phyloP scores from a whole-genome alignment of 2,888 invertebrate species.

The Cephus runcator region DNA sequence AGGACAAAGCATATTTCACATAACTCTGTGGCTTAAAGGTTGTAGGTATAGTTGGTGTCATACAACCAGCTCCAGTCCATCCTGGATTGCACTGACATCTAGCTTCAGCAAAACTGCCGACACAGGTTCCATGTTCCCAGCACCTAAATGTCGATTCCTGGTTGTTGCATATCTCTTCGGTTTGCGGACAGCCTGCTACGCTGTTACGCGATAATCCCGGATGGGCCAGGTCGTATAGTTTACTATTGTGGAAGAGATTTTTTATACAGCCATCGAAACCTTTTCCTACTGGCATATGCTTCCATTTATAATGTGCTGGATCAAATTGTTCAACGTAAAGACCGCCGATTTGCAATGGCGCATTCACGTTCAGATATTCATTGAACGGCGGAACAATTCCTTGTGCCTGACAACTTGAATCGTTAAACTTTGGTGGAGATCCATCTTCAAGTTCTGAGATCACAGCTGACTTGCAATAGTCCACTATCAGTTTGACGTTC shows the following conservation, averaged over 20 bases:
- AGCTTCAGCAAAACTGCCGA: constrained; percentile 88
- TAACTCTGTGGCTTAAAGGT: constrained; percentile 95
- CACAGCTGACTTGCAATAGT: constrained; percentile 90
- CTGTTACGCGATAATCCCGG: constrained; percentile 90
- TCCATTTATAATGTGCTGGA: constrained; percentile 89
- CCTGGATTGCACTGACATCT: constrained; percentile 96
- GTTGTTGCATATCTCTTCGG: constrained; percentile 90
- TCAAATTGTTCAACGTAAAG: constrained; percentile 90
- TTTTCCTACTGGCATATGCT: constrained; percentile 88
- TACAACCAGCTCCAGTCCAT: constrained; percentile 91
- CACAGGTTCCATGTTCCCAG: constrained; percentile 95
- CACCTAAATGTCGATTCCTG: constrained; percentile 88
- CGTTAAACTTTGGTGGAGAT: constrained; percentile 88
- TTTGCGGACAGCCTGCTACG: constrained; percentile 90
- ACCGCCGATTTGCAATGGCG: constrained; percentile 95
- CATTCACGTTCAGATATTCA: constrained; percentile 95
- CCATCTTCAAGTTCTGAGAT: constrained; percentile 92
- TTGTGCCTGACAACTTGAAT: constrained; percentile 88
- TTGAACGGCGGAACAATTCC: constrained; percentile 94
- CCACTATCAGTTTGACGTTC: constrained; percentile 91
- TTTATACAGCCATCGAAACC: constrained; percentile 96
- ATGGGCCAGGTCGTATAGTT: constrained; percentile 93
- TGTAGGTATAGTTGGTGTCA: constrained; percentile 86
- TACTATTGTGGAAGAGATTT: constrained; percentile 95
- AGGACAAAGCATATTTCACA: constrained; percentile 95